phyloP scores from a whole-genome alignment of 2,113 vertebrate genomes.

The Cyprinodon brontotheroides region DNA sequence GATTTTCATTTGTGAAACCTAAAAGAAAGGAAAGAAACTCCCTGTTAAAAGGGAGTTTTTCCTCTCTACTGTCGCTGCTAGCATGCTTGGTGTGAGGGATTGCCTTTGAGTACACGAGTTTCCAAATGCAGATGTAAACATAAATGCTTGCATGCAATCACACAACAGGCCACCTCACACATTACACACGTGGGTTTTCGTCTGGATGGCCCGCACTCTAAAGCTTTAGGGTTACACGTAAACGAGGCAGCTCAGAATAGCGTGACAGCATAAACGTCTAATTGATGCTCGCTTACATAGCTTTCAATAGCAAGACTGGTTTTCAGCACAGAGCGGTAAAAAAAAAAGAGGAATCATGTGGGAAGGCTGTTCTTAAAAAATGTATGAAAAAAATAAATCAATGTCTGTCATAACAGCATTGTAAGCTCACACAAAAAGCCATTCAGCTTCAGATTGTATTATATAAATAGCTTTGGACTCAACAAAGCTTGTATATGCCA shows the following conservation, averaged over 20 bases:
- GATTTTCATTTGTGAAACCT: neutral
- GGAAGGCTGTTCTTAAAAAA: conserved; percentile 52
- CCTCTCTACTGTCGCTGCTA: too few species aligned
- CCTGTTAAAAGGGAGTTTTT: too few species aligned
- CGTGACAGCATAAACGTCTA: conserved; percentile 36
- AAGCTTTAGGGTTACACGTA: conserved; percentile 3
- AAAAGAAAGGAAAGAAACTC: neutral
- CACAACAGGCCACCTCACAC: neutral
- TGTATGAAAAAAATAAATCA: conserved; percentile 31
- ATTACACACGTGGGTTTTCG: neutral
- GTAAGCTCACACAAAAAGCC: conserved; percentile 60
- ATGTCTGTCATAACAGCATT: conserved; percentile 64
- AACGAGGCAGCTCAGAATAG: conserved; percentile 26
- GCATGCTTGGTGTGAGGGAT: too few species aligned
- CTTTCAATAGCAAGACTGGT: conserved; percentile 31
- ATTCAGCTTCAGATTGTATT: conserved; percentile 67
- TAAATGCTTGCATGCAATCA: neutral
- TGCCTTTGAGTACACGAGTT: neutral
- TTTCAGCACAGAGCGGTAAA: conserved; percentile 12
- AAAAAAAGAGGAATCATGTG: conserved; percentile 28
- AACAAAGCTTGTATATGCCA: conserved; percentile 54
- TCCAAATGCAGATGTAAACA: conserved; percentile 20
- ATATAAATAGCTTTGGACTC: conserved; percentile 60
- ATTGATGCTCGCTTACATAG: conserved; percentile 38
- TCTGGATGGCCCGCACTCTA: neutral